A percentile compares a stretch with the other conserved stretches of the same genome.
These are phyloP conservation scores for Alloscopus bannaensis DNA, from an alignment of 2,888 invertebrate genomes.

Conservation along the genomic window DNA sequence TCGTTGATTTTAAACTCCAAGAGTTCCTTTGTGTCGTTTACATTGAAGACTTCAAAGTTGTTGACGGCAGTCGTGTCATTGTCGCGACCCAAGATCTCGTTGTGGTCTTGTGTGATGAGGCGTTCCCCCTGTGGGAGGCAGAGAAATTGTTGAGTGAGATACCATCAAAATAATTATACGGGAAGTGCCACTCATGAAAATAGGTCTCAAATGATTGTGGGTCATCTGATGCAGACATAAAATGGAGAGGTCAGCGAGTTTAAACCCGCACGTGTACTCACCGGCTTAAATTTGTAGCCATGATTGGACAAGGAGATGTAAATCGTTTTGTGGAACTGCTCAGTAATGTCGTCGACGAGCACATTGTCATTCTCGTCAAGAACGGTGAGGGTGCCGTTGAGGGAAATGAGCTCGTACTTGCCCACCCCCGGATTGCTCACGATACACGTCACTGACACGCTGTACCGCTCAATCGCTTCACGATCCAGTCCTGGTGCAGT, in stretches of 20 bases:
- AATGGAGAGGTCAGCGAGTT: too few relatives aligned
- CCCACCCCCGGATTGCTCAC: slow-evolving; percentile 31
- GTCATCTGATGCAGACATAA: background rate
- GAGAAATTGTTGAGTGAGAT: too few relatives aligned
- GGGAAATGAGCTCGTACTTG: slow-evolving; percentile 28
- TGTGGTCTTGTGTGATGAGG: slow-evolving; percentile 45
- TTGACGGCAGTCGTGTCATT: slow-evolving; percentile 67
- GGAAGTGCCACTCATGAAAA: too few relatives aligned
- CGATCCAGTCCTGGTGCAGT: slow-evolving; percentile 62
- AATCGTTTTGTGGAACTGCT: slow-evolving; percentile 35
- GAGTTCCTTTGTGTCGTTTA: slow-evolving; percentile 70
- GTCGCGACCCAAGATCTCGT: slow-evolving; percentile 56
- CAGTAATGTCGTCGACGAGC: slow-evolving; percentile 47
- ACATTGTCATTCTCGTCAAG: slow-evolving; percentile 71
- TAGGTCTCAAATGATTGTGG: background rate
- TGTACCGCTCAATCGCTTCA: slow-evolving; percentile 60
- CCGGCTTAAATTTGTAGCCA: slow-evolving; percentile 23
- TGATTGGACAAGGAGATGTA: slow-evolving; percentile 38
- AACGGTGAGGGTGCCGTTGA: slow-evolving; percentile 56
- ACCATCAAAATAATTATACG: too few relatives aligned
- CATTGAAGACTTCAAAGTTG: slow-evolving; percentile 42
- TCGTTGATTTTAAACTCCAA: slow-evolving; percentile 48
- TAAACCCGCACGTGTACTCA: too few relatives aligned
- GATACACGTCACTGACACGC: slow-evolving; percentile 61
- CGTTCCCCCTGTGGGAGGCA: slow-evolving; percentile 51